A percentile compares a stretch with the other conserved stretches of the same genome.
Evolutionary conservation across 1,140 invertebrate genomes (phyloP).

Genomic region (Lepidurus arcticus): DNA sequence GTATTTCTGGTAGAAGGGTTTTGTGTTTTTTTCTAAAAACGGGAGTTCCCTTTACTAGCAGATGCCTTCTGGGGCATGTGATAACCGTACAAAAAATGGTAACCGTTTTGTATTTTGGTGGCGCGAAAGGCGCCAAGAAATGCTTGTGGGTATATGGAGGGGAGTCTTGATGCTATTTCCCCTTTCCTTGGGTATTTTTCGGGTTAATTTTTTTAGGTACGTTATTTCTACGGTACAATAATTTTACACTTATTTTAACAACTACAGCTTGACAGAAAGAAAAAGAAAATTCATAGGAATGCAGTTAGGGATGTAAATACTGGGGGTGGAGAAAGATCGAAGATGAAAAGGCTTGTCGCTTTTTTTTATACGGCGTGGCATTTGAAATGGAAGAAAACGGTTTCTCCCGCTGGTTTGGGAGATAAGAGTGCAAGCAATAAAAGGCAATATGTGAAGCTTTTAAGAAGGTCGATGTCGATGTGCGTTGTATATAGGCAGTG

Average conservation of each 20-base stretch:
- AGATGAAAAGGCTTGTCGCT: no score
- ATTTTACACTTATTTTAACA: no score
- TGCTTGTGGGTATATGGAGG: not conserved
- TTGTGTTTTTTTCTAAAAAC: not conserved
- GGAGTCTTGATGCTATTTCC: not conserved
- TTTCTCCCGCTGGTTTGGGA: not conserved
- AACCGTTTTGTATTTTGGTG: not conserved
- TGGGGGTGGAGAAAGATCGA: no score
- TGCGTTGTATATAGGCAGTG: not conserved
- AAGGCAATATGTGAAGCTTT: not conserved
- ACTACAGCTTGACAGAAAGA: no score
- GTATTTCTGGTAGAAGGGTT: no score
- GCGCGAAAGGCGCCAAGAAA: not conserved
- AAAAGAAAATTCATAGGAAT: no score
- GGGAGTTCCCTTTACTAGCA: not conserved
- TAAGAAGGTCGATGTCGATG: not conserved
- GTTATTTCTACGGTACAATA: no score
- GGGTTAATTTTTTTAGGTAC: no score
- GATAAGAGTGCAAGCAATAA: constrained; percentile 1
- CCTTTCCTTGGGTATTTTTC: no score
- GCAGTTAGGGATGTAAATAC: no score
- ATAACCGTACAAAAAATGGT: not conserved
- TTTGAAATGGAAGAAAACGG: not conserved
- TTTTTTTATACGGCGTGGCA: no score
- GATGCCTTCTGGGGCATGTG: constrained; percentile 5